These are phyloP conservation scores for Watersipora subatra DNA, from an alignment of 1,140 invertebrate genomes.

Conservation along the genomic window DNA sequence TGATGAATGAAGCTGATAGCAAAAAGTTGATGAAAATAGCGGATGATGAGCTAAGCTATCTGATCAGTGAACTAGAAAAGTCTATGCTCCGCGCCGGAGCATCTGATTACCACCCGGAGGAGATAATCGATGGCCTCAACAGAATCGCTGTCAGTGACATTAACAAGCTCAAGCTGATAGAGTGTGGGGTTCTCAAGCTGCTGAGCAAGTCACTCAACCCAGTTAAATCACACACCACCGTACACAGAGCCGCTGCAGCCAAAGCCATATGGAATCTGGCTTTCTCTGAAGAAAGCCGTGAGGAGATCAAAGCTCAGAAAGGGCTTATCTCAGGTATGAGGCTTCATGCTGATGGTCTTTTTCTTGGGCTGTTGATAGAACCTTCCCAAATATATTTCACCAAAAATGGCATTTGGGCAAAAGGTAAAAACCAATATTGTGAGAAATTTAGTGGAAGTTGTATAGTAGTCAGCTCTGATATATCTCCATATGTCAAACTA, in stretches of 20 bases:
- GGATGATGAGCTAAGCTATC: neutral
- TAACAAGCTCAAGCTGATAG: neutral
- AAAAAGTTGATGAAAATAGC: neutral
- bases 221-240: neutral
- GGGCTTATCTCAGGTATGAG: too few relatives aligned
- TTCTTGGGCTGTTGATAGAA: too few relatives aligned
- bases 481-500: too few relatives aligned
- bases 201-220: neutral
- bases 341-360: too few relatives aligned
- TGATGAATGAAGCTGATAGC: neutral
- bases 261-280: neutral
- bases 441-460: too few relatives aligned
- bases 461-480: too few relatives aligned
- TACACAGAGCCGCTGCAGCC: neutral
- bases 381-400: too few relatives aligned
- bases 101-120: neutral
- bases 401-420: too few relatives aligned
- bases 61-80: neutral
- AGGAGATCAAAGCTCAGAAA: neutral
- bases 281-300: neutral
- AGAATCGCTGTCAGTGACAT: neutral
- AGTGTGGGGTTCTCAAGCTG: neutral
- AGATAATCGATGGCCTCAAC: neutral
- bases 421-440: too few relatives aligned
- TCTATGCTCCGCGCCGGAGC: neutral